These are phyloP conservation scores for Lutra lutra DNA, from an alignment of 2,797 vertebrate species.

Conservation along the genomic window DNA sequence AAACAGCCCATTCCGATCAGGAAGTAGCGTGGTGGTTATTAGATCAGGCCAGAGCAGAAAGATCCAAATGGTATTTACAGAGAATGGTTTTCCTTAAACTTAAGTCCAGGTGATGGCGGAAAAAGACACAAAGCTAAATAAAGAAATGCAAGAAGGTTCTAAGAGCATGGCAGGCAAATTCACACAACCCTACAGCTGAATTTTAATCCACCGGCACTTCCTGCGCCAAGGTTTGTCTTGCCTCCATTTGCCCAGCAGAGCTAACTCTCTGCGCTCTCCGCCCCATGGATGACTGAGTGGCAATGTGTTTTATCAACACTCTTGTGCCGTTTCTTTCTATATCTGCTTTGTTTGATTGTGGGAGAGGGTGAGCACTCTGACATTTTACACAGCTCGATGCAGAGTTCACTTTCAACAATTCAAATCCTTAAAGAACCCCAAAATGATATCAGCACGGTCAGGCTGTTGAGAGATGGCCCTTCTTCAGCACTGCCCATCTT, in stretches of 20 bases:
- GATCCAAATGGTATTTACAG: background rate
- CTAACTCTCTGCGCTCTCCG: constrained; percentile 57
- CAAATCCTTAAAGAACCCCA: constrained; percentile 55
- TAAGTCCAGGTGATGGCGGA: background rate
- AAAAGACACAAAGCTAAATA: constrained; percentile 41
- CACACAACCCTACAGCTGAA: background rate
- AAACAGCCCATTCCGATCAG: background rate
- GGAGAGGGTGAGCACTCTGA: constrained; percentile 71
- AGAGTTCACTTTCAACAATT: constrained; percentile 67
- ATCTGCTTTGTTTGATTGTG: constrained; percentile 70
- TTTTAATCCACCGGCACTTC: background rate
- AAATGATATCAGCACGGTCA: constrained; percentile 54
- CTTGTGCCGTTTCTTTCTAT: background rate
- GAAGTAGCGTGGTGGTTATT: background rate
- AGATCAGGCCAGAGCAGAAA: background rate
- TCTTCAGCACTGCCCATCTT: constrained; percentile 66
- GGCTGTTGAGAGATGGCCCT: constrained; percentile 65
- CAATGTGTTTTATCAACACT: constrained; percentile 59
- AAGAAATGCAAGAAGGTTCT: constrained; percentile 35
- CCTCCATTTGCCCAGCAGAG: constrained; percentile 35
- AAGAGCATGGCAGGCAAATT: background rate
- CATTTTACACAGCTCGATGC: constrained; percentile 74
- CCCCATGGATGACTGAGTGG: background rate
- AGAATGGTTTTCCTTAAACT: constrained; percentile 26
- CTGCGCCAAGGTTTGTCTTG: background rate